Evolutionary conservation across 2,113 vertebrate species (phyloP), one percentile per base, ranked within the genome.

Genomic region (Entomyzon cyanotis): DNA sequence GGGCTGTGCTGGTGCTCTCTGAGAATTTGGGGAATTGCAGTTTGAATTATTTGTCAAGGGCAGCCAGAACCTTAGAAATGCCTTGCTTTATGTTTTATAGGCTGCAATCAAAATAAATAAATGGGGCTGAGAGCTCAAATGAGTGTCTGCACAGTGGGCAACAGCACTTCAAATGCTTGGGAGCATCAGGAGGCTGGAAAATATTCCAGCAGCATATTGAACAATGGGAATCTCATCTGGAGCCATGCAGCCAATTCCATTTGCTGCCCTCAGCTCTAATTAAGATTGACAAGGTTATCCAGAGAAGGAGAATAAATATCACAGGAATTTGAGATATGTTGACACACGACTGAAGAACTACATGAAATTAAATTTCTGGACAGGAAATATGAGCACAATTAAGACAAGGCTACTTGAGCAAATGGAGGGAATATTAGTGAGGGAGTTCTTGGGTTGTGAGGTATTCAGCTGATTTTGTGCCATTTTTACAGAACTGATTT

Each of bases 251-350:
- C 35, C 52, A 62, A 60, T 44, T 80, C 70, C 47, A 50, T 49
- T 59, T 56, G 84, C 92, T 86, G 22, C 82, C 74, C 93, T 78
- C 46, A 49, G 49, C 82, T 64, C 37, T 90, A 89, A 96, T 87
- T 75, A 84, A 93, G 89, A 94, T 91, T 75, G 95, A 89, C 91
- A 95, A 88, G 76, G 42, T 95, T 90, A 95, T 94, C 76, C 70
- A 15, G 77, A 89, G 75, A 63, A 76, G 94, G 78, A 60, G 58
- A 78, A 49, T 60, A 76, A 94, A 71, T 46, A 58, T 64, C 69
- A 16, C 94, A 68, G 82, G n/a, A 91, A 74, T 27, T 50, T 30
- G 33, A 75, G 93, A 71, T 76, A 20, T 56, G 90, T 74, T 93
- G 94, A 74, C 74, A 82, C 71, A 47, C 65, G 67, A 79, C 67